Conservation (phyloP, 2,797 vertebrate genomes). For the Morus bassanus region DNA sequence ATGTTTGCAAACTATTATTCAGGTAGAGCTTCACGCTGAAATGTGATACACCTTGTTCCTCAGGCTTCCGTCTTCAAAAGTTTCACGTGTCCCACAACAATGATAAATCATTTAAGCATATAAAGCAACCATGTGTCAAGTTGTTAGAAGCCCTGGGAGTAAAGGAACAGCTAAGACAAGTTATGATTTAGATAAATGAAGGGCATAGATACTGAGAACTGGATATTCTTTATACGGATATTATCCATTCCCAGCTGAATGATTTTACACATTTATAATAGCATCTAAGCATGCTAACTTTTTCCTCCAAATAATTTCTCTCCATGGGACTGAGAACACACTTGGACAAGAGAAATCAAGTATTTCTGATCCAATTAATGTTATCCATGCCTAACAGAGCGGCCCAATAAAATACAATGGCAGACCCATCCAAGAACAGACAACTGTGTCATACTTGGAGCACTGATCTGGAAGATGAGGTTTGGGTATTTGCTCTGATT, state of each 20-base stretch:
- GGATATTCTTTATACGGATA: not conserved
- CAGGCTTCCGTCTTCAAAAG: not conserved
- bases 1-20: not conserved
- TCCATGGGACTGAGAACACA: not conserved
- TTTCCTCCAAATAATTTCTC: not conserved
- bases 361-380: not conserved
- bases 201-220: not conserved
- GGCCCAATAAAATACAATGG: not conserved
- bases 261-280: not conserved
- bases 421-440: not conserved
- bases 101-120: slow-evolving; percentile 12
- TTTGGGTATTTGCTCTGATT: not conserved
- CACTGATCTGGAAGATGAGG: not conserved
- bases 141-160: not conserved
- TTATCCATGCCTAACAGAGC: not conserved
- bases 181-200: not conserved
- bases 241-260: not conserved
- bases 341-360: not conserved
- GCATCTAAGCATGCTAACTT: not conserved
- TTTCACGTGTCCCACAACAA: slow-evolving; percentile 25
- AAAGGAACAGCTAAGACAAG: not conserved
- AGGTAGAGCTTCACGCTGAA: not conserved
- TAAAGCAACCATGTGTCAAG: not conserved
- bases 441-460: not conserved
- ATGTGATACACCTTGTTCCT: not conserved